Base-by-base conservation (phyloP, 64 coral and sea anemone genomes). In the Cladopsammia gracilis region DNA sequence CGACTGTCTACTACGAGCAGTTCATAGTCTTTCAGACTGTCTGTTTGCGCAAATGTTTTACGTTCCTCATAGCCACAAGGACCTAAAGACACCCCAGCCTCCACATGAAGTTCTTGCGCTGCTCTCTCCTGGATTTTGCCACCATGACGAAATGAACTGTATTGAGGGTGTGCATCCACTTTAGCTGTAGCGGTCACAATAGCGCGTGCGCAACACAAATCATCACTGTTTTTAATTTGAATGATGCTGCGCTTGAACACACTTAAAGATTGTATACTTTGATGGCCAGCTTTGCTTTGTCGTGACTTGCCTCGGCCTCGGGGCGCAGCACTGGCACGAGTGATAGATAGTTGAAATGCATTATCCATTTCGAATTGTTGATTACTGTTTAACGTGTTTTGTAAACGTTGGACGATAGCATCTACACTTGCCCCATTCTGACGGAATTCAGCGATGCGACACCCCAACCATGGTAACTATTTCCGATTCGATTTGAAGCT, bases 181-280 rank as follows among this genome's bases (percentile, higher is more conserved):
- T 58, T 45, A 22, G 82, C 91, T 69, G 24, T 20, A 59, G 71
- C 60, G 3, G 71, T 87, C 18, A 93, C 83, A 3, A 91, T n/a
- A 4, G 85, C 85, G 0, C 66, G 59, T 13, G 88, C 88, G 14
- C 88, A 90, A 26, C 88, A 90, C 60, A 93, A 7, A 10, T 77
- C 23, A 60, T 92, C 80, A 2, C 86, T 61, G 10, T 47, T 92
- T 7, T 92, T 54, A 2, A 71, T 53, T 16, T 78, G 53, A 56
- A 56, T 56, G 12, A 56, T 56, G 53, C 53, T 10, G 5, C 53
- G 34, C 34, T 34, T 34, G 34, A 1, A 34, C 34, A 34, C 34
- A 34, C 34, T 0, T 34, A 34, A 34, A 34, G 34, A 34, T 34
- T 34, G 34, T 1, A 34, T 34, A 34, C 34, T 34, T 34, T 34